phyloP scores from a whole-genome alignment of 2,888 invertebrate genomes.

The Rhodophaea formosa region DNA sequence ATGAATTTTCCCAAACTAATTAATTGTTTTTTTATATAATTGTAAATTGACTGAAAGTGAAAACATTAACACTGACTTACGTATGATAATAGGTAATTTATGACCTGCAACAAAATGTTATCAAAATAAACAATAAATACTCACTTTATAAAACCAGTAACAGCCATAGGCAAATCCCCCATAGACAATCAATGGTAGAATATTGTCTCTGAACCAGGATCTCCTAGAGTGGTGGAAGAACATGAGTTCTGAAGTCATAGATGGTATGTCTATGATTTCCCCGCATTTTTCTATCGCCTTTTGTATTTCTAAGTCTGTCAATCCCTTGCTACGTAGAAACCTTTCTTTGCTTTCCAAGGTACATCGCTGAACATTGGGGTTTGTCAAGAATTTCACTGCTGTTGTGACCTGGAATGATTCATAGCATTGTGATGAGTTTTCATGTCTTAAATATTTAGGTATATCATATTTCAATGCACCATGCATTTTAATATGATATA shows the following conservation, averaged over 20 bases:
- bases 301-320: slow-evolving; percentile 87
- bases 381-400: slow-evolving; percentile 92
- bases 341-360: slow-evolving; percentile 89
- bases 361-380: slow-evolving; percentile 90
- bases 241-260: slow-evolving; percentile 66
- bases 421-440: background rate
- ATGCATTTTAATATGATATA: background rate
- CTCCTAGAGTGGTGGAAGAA: slow-evolving; percentile 59
- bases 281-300: slow-evolving; percentile 86
- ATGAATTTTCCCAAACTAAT: no score
- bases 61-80: no score
- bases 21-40: no score
- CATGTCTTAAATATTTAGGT: no score
- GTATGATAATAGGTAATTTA: no score
- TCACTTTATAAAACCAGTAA: slow-evolving; percentile 91
- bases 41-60: no score
- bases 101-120: no score
- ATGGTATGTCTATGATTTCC: slow-evolving; percentile 60
- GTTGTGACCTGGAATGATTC: slow-evolving; percentile 85
- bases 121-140: slow-evolving; percentile 15
- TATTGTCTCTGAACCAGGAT: slow-evolving; percentile 83
- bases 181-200: slow-evolving; percentile 87
- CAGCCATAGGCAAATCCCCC: slow-evolving; percentile 89
- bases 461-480: no score
- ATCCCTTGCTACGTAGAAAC: slow-evolving; percentile 88